Evolutionary conservation across 2,888 invertebrate species (phyloP), one percentile per base, ranked within the genome.

Genomic region (Tuta absoluta): DNA sequence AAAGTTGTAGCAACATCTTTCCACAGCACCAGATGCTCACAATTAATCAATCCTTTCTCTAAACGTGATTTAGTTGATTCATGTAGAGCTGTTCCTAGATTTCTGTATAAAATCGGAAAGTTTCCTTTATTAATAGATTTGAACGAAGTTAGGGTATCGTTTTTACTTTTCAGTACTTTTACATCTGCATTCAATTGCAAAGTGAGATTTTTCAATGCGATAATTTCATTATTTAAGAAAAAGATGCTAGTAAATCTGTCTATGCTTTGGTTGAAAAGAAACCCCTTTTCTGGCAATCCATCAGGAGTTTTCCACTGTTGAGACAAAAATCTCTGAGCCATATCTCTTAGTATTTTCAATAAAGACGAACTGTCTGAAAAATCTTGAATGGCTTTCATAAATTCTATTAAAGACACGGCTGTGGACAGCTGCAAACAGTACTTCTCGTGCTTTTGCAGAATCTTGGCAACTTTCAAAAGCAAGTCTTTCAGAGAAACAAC

Each of bases 251-350:
- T 84, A 62, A 96, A 82, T 66, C 91, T 89, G 75, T 95, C 94
- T 17, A 96, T 82, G 67, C 93, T 89, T 68, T 93, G 92, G 81
- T 95, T 95, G 70, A 92, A 94, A 65, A 88, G 77, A 11, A 94
- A 88, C 14, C 96, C 96, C 68, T 93, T 94, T 75, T 95, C 95
- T 63, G 90, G 79, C 66, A 86, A 76, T 2, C 95, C 95, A 71
- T 94, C 93, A 49, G 89, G 80, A 67, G 93, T 93, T 72, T 93
- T 93, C 97, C 97, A 97, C 68, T 94, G 93, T 63, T 93, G 92
- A 41, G 90, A 92, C 69, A 97, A 86, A 71, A 96, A 89, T 49
- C 75, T 81, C 56, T 82, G 78, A 19, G 89, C 82, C 71, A 91
- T 74, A 65, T 87, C 81, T 74, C 80, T 84, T 63, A 93, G 79